Evolutionary conservation across 2,888 invertebrate genomes (phyloP).

Genomic region (Chrysopilus asiliformis): DNA sequence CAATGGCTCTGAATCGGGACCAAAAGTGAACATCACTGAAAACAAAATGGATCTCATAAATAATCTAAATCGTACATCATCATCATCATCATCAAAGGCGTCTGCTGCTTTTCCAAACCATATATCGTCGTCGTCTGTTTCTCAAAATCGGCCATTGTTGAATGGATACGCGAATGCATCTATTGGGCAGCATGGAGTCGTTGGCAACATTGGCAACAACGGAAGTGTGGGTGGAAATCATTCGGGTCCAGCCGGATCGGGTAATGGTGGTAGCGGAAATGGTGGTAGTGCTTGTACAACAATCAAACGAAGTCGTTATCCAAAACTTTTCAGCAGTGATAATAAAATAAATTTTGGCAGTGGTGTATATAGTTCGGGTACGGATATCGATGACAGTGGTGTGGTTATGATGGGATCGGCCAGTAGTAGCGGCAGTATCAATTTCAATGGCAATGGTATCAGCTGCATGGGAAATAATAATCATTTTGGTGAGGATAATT

Average conservation of each 20-base stretch:
- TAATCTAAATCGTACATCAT: constrained; percentile 23
- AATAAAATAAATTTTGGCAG: constrained; percentile 30
- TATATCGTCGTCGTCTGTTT: constrained; percentile 11
- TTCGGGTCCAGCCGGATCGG: constrained; percentile 4
- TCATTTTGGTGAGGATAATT: neutral
- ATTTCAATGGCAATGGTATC: neutral
- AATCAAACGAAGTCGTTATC: constrained; percentile 30
- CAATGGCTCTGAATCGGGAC: constrained; percentile 10
- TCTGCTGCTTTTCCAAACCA: constrained; percentile 10
- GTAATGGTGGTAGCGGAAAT: constrained; percentile 12
- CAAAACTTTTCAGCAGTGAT: constrained; percentile 35
- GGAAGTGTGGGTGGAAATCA: constrained; percentile 2
- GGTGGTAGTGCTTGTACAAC: constrained; percentile 23
- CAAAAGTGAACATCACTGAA: constrained; percentile 35
- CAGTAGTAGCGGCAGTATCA: neutral
- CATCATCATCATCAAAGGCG: constrained; percentile 18
- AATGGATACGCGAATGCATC: too few species aligned
- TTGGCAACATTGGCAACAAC: constrained; percentile 15
- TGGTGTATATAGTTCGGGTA: constrained; percentile 17
- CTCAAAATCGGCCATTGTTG: constrained; percentile 9
- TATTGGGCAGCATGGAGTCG: constrained; percentile 21
- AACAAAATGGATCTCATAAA: constrained; percentile 32
- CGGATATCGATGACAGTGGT: constrained; percentile 3
- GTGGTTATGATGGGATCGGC: neutral
- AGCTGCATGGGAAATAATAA: neutral